Conservation (phyloP, 2,888 invertebrate species). For the Nipponacmea schrenckii region DNA sequence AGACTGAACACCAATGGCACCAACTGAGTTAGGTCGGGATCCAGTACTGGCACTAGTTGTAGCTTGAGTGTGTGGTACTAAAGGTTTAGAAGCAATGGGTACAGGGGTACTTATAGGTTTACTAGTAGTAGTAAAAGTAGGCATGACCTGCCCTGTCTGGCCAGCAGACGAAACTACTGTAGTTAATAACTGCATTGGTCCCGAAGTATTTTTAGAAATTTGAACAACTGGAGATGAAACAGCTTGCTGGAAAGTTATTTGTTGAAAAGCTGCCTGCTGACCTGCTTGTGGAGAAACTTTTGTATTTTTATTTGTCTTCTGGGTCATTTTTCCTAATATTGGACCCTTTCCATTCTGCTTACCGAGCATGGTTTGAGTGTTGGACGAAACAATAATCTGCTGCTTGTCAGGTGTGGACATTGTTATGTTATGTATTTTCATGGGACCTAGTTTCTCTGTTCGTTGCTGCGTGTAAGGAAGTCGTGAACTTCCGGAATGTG, state of each 20-base stretch:
- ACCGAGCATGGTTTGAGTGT: slow-evolving; percentile 57
- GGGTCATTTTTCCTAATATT: slow-evolving; percentile 55
- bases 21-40: slow-evolving; percentile 18
- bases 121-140: slow-evolving; percentile 55
- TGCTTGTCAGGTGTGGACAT: slow-evolving; percentile 48
- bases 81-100: slow-evolving; percentile 59
- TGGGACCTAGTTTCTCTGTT: slow-evolving; percentile 39
- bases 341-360: slow-evolving; percentile 53
- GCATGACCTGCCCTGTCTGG: slow-evolving; percentile 36
- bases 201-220: slow-evolving; percentile 29
- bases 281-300: slow-evolving; percentile 23
- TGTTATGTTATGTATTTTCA: slow-evolving; percentile 64
- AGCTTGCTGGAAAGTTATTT: not conserved
- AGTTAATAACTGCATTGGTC: slow-evolving; percentile 39
- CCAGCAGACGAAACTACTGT: slow-evolving; percentile 34
- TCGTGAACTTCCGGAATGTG: slow-evolving; percentile 22
- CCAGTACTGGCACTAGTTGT: slow-evolving; percentile 25
- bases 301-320: slow-evolving; percentile 34
- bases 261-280: slow-evolving; percentile 19
- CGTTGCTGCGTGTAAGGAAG: slow-evolving; percentile 39
- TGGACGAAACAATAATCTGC: slow-evolving; percentile 59
- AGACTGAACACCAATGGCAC: slow-evolving; percentile 34
- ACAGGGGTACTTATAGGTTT: slow-evolving; percentile 60
- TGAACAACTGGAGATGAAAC: slow-evolving; percentile 28
- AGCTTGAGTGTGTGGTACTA: slow-evolving; percentile 21